These are phyloP conservation scores for Pteria penguin DNA, from an alignment of 2,888 invertebrate species.

Conservation along the genomic window DNA sequence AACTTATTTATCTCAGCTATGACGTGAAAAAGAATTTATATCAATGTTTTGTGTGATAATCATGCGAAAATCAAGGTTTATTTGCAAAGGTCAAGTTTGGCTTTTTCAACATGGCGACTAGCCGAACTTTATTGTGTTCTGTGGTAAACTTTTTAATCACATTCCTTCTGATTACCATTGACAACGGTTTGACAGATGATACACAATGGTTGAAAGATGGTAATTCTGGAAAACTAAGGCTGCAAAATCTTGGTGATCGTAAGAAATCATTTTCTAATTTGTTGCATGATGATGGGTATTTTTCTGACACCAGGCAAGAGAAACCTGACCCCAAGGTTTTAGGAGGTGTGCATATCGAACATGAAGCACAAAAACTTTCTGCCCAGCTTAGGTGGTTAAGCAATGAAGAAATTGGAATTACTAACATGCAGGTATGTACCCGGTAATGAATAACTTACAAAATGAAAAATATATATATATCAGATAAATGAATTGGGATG, in stretches of 20 bases:
- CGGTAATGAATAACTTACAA: neutral
- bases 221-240: constrained; percentile 32
- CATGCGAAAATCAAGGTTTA: neutral
- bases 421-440: constrained; percentile 79
- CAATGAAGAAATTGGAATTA: constrained; percentile 80
- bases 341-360: constrained; percentile 73
- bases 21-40: constrained; percentile 4
- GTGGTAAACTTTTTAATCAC: constrained; percentile 41
- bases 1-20: too few relatives aligned
- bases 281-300: constrained; percentile 67
- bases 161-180: neutral
- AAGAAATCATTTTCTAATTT: constrained; percentile 45
- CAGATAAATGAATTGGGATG: too few relatives aligned
- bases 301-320: constrained; percentile 70
- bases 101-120: constrained; percentile 64
- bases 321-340: constrained; percentile 68
- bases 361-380: constrained; percentile 75
- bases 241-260: constrained; percentile 45
- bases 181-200: constrained; percentile 1
- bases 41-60: constrained; percentile 4
- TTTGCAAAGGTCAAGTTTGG: constrained; percentile 1
- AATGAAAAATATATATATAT: neutral
- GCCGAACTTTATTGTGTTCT: constrained; percentile 35
- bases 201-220: constrained; percentile 13
- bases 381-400: constrained; percentile 76